Evolutionary conservation across 35 echinoderm and acorn worm genomes (phyloP).

Genomic region (Patiria miniata): DNA sequence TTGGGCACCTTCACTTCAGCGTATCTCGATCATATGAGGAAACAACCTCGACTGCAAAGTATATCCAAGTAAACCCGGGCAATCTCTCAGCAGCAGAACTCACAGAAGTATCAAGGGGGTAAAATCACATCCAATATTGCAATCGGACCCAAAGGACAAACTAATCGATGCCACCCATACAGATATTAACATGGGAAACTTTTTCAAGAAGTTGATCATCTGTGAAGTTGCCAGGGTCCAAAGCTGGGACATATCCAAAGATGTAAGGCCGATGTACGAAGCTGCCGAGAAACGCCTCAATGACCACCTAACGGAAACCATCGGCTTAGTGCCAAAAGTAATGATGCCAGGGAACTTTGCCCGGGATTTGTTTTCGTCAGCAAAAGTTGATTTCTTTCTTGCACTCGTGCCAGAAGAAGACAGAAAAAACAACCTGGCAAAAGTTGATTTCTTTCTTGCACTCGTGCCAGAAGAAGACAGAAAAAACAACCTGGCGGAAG

Average conservation of each 20-base stretch:
- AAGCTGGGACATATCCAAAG: not conserved
- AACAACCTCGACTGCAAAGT: not conserved
- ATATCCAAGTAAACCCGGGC: conserved; percentile 38
- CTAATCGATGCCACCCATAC: conserved; percentile 51
- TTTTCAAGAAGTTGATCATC: conserved; percentile 51
- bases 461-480: not conserved
- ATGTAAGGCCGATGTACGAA: conserved; percentile 13
- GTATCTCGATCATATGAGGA: conserved; percentile 29
- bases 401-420: not conserved
- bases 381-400: conserved; percentile 23
- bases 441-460: conserved; percentile 24
- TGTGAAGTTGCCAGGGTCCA: conserved; percentile 36
- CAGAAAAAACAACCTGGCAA: not conserved
- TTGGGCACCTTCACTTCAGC: conserved; percentile 10
- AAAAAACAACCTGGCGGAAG: not conserved
- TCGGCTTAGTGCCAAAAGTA: conserved; percentile 19
- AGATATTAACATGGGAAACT: conserved; percentile 59
- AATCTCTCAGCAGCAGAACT: conserved; percentile 17
- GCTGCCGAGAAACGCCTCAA: conserved; percentile 35
- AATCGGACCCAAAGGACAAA: not conserved
- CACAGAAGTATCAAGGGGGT: conserved; percentile 18
- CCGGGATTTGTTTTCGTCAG: not conserved
- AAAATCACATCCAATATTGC: not conserved
- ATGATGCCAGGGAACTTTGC: conserved; percentile 70
- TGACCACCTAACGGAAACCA: not conserved